Base-by-base conservation (phyloP, 2,888 invertebrate genomes). In the Synanthedon vespiformis region DNA sequence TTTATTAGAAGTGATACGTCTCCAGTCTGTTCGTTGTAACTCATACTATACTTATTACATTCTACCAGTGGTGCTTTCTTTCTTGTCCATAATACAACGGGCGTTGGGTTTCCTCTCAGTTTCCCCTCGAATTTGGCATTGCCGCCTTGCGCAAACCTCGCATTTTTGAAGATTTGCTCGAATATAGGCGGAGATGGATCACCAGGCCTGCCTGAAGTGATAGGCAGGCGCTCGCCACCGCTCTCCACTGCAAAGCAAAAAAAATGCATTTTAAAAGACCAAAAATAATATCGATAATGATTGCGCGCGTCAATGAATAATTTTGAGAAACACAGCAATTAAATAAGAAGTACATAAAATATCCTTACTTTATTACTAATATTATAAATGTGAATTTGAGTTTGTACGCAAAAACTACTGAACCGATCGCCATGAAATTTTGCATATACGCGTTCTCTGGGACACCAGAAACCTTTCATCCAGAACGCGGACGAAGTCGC, bases 121-220 rank as follows among this genome's bases (percentile, higher is more conserved):
- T 94, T 92, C 50, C 97, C 97, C 83, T 98, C 97, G 77, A 98
- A 97, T 65, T 94, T 90, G 52, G 96, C 97, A 75, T 95, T 94
- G 52, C 96, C 96, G 61, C 97, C 97, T 89, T 97, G 96, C 57
- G 96, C 96, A 81, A 97, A 96, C 74, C 96, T 92, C 61, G 96
- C 96, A 85, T 96, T 96, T 82, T 94, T 94, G 81, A 97, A 97
- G 74, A 97, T 95, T 83, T 96, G 95, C 86, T 97, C 97, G 84
- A 98, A 96, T 63, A 97, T 94, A 59, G 97, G 97, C 55, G 97
- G 97, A 60, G 96, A 94, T 60, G 94, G 94, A 68, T 93, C 92
- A 65, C 94, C 93, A 57, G 93, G 93, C 72, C 75, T 71, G 56
- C 81, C 82, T 57, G 75, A 61, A 50, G 80, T 69, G 61, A 83